Conservation (phyloP, 2,797 vertebrate genomes). For the Gallirallus australis region DNA sequence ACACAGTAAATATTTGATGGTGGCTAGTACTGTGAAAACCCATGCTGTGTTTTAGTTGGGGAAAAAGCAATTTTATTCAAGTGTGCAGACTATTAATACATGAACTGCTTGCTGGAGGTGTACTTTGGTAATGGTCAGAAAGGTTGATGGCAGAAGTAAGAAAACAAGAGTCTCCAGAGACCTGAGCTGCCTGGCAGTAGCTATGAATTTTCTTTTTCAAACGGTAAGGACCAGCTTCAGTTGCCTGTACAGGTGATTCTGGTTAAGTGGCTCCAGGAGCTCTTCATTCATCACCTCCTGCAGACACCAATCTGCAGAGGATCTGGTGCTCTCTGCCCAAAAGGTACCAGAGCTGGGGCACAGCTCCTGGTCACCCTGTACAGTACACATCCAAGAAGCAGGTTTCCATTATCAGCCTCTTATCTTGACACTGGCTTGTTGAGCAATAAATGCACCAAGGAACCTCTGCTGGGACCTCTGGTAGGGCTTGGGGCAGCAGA, state of each 20-base stretch:
- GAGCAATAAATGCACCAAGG: background rate
- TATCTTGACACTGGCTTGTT: background rate
- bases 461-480: background rate
- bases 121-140: background rate
- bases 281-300: background rate
- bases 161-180: background rate
- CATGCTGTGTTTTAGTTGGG: background rate
- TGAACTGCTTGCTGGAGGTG: background rate
- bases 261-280: background rate
- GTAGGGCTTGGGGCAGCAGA: background rate
- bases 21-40: background rate
- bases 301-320: background rate
- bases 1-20: slow-evolving; percentile 7
- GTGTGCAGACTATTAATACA: background rate
- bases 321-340: fast-evolving
- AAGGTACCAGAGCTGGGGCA: background rate
- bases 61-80: background rate
- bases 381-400: background rate
- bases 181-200: background rate
- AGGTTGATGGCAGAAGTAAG: background rate
- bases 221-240: background rate
- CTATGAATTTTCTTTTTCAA: background rate
- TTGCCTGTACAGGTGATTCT: background rate
- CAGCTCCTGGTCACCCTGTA: fast-evolving
- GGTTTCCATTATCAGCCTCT: background rate